Evolutionary conservation across 2,797 vertebrate genomes (phyloP), one percentile per base, ranked within the genome.

Genomic region (Manis crassicaudata): DNA sequence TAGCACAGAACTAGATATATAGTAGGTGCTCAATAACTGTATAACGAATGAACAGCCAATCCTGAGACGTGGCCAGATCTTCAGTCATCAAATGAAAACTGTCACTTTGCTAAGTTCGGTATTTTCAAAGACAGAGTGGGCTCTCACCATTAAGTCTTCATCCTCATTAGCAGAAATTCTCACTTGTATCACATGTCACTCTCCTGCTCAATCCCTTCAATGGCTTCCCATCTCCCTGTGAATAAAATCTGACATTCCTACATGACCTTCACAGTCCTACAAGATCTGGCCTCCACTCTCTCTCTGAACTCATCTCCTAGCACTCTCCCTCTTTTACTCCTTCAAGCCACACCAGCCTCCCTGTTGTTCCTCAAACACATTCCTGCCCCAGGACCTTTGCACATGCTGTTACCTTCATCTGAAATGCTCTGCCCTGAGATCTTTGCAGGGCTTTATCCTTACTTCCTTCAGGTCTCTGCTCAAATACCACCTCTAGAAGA

Each of bases 111-210:
- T 35, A 81, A 93, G 10, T 46, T 83, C 89, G 9, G 84, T 92
- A 60, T 60, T 90, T 76, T 90, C 82, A 80, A 83, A 89, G 70
- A 58, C 86, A 90, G 56, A 90, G 14, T 37, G 27, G 82, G 25
- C 10, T 35, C 35, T 75, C 25, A n/a, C 58, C 65, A 43, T 35
- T 73, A 79, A 70, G 2, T 14, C 18, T n/a, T 83, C 37, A 4
- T 52, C 60, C 16, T 63, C 43, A 5, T 72, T 32, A 32, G 76
- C 52, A 68, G 88, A 76, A 67, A 67, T 76, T 94, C 79, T 56
- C 32, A n/a, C 56, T 54, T 17, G 10, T 25, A n/a, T 29, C 14
- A 32, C 32, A 2, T 32, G 23, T 23, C 20, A 18, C 50, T n/a
- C 68, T 7, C 32, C 46, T 82, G 37, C 29, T 80, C 29, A 21